These are phyloP conservation scores for Andrena bucephala DNA, from an alignment of 2,888 invertebrate genomes.

Conservation along the genomic window DNA sequence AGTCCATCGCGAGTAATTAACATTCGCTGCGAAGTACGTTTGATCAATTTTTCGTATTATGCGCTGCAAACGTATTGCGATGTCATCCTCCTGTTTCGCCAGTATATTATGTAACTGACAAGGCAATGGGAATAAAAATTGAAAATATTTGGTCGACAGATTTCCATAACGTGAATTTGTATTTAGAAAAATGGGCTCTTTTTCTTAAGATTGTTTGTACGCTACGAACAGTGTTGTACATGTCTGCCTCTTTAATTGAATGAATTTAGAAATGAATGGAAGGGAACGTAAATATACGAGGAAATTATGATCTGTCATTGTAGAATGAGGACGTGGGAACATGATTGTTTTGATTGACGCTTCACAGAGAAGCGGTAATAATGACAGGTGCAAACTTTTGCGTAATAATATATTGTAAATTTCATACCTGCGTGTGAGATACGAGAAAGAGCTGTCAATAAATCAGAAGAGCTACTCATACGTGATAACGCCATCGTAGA, in stretches of 20 bases:
- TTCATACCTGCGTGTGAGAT: slow-evolving; percentile 69
- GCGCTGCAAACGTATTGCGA: background rate
- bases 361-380: background rate
- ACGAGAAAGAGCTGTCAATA: slow-evolving; percentile 64
- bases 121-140: background rate
- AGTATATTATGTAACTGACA: background rate
- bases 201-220: background rate
- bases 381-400: background rate
- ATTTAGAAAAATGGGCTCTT: background rate
- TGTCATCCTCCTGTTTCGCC: background rate
- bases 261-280: background rate
- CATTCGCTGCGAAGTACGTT: background rate
- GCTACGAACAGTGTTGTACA: background rate
- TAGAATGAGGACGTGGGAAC: background rate
- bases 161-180: too few species aligned
- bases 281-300: too few species aligned
- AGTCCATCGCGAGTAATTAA: background rate
- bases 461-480: slow-evolving; percentile 60
- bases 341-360: background rate
- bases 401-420: slow-evolving; percentile 19
- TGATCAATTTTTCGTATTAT: background rate
- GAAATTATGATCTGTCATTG: background rate
- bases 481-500: slow-evolving; percentile 72
- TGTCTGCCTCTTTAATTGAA: background rate
- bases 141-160: background rate